Conservation (phyloP, 2,888 invertebrate species). For the Tenodera sinensis region DNA sequence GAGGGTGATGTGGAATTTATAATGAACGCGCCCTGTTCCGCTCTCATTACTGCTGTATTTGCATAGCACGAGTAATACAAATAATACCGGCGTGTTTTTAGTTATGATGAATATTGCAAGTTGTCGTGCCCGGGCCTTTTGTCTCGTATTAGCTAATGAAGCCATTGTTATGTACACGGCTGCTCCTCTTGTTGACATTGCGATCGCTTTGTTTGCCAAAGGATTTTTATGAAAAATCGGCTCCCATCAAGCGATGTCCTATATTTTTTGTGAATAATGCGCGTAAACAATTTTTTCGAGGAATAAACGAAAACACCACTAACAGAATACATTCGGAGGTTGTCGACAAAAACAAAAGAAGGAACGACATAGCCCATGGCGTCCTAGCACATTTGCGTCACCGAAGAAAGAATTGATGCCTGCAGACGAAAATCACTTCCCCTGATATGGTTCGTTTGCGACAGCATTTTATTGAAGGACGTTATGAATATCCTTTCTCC, state of each 20-base stretch:
- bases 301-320: not conserved
- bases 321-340: not conserved
- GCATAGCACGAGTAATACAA: not conserved
- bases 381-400: not conserved
- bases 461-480: too few relatives aligned
- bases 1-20: not conserved
- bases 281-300: not conserved
- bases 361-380: not conserved
- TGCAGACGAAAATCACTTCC: too few relatives aligned
- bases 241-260: not conserved
- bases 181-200: not conserved
- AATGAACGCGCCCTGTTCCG: not conserved
- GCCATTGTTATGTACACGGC: not conserved
- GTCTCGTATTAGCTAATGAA: not conserved
- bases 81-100: not conserved
- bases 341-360: not conserved
- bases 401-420: too few relatives aligned
- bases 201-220: not conserved
- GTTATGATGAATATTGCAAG: not conserved
- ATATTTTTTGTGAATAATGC: not conserved
- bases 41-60: conserved; percentile 6
- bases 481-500: too few relatives aligned
- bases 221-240: not conserved
- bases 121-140: not conserved
- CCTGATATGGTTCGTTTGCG: too few relatives aligned